A percentile compares a stretch with the other conserved stretches of the same genome.
Conservation (phyloP, 2,888 invertebrate species). For the Liposcelis brunnea region DNA sequence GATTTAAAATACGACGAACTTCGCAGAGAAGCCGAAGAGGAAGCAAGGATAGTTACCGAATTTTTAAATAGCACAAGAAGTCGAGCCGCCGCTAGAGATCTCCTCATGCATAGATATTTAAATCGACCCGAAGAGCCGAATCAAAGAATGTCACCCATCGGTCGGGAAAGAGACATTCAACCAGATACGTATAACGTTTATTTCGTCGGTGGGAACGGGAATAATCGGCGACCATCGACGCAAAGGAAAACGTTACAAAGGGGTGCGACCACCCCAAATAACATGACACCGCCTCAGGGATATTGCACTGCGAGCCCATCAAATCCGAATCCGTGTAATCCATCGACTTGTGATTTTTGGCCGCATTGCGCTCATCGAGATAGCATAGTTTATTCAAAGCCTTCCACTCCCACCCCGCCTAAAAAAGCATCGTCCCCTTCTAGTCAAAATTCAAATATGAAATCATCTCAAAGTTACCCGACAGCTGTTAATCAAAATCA, state of each 20-base stretch:
- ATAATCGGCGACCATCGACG: constrained; percentile 24
- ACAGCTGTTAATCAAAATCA: constrained; percentile 16
- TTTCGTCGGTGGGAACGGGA: constrained; percentile 21
- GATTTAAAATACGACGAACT: constrained; percentile 29
- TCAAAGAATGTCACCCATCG: constrained; percentile 14
- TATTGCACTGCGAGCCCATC: constrained; percentile 11
- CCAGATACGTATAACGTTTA: constrained; percentile 2
- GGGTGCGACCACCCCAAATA: constrained; percentile 28
- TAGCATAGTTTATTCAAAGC: constrained; percentile 15
- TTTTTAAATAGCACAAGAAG: constrained; percentile 36
- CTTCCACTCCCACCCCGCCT: constrained; percentile 16
- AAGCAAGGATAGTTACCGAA: constrained; percentile 35
- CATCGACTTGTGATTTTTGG: constrained; percentile 43
- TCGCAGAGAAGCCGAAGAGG: constrained; percentile 27
- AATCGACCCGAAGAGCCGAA: constrained; percentile 21
- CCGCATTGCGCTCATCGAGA: constrained; percentile 37
- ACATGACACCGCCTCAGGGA: constrained; percentile 14
- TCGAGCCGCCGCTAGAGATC: constrained; percentile 32
- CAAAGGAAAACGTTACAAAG: constrained; percentile 26
- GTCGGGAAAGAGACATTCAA: not conserved
- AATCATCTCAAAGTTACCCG: constrained; percentile 32
- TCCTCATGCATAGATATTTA: constrained; percentile 24
- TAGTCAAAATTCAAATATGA: constrained; percentile 20
- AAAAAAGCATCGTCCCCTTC: constrained; percentile 22
- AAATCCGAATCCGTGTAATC: constrained; percentile 28